phyloP scores from a whole-genome alignment of 2,113 vertebrate species.

The Acinonyx jubatus region DNA sequence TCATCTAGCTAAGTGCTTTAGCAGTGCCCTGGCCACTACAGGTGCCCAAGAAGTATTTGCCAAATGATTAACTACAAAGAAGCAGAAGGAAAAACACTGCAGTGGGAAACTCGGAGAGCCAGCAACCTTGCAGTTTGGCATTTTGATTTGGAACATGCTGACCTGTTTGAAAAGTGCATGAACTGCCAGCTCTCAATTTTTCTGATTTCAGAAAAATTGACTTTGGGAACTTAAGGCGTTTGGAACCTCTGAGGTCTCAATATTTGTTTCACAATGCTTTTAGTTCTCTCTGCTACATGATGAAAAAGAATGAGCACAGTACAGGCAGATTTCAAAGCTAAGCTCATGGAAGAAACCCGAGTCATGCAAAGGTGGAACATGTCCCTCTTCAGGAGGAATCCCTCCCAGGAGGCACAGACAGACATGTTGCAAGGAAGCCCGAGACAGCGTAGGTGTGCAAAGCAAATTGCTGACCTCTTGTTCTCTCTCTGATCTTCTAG shows the following conservation, averaged over 20 bases:
- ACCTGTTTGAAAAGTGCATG: neutral
- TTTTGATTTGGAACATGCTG: neutral
- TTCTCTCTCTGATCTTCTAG: slow-evolving; percentile 90
- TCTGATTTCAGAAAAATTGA: neutral
- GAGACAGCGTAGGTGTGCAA: neutral
- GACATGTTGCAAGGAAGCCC: slow-evolving; percentile 36
- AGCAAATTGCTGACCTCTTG: slow-evolving; percentile 89
- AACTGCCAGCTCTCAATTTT: neutral
- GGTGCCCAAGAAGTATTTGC: neutral
- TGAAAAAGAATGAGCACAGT: neutral
- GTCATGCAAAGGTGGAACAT: slow-evolving; percentile 71
- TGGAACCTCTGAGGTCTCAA: neutral
- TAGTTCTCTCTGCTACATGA: neutral
- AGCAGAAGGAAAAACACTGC: neutral
- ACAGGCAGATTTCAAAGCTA: slow-evolving; percentile 32
- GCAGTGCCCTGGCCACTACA: neutral
- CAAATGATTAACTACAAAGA: slow-evolving; percentile 28
- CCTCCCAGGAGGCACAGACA: slow-evolving; percentile 43
- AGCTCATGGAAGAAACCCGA: neutral
- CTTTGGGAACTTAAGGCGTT: neutral
- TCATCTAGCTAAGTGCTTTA: slow-evolving; percentile 14
- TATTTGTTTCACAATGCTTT: slow-evolving; percentile 38
- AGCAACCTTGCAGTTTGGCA: neutral
- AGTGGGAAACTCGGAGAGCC: neutral
- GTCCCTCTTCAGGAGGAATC: slow-evolving; percentile 19